These are phyloP conservation scores for Craterocephalus amniculus DNA, from an alignment of 2,797 vertebrate genomes.

Conservation along the genomic window DNA sequence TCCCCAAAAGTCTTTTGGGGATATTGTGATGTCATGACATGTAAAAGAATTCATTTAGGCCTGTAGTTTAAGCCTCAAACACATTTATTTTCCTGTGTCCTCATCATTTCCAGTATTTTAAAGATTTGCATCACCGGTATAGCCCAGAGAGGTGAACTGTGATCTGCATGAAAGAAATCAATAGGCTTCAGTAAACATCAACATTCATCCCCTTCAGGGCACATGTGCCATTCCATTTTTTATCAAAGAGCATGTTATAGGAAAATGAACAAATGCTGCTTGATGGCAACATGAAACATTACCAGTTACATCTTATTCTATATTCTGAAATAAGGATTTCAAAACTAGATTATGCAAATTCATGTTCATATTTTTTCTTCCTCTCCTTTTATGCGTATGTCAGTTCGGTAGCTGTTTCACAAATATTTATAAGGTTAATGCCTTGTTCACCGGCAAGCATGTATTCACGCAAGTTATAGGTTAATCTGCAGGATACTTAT, in stretches of 20 bases:
- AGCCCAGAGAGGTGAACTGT: neutral
- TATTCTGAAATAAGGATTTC: conserved; percentile 35
- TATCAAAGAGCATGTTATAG: conserved; percentile 50
- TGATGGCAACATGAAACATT: conserved; percentile 39
- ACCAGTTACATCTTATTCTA: conserved; percentile 54
- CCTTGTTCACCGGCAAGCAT: neutral
- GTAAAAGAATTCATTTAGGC: too few species aligned
- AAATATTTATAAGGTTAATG: neutral
- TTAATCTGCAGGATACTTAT: neutral
- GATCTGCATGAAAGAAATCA: neutral
- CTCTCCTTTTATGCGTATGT: neutral
- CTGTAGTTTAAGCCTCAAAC: neutral
- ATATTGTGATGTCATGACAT: too few species aligned
- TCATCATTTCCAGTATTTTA: neutral
- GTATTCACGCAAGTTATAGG: neutral
- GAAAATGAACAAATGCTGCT: conserved; percentile 65
- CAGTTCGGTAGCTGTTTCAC: neutral
- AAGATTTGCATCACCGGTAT: neutral
- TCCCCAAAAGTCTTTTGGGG: too few species aligned
- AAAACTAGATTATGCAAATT: conserved; percentile 47
- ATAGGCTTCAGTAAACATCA: conserved; percentile 14
- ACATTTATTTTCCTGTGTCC: neutral
- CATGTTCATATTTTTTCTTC: too few species aligned
- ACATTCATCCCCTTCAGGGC: conserved; percentile 65
- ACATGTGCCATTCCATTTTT: conserved; percentile 47